These are phyloP conservation scores for Nylanderia fulva DNA, from an alignment of 1,140 invertebrate species.

Conservation along the genomic window DNA sequence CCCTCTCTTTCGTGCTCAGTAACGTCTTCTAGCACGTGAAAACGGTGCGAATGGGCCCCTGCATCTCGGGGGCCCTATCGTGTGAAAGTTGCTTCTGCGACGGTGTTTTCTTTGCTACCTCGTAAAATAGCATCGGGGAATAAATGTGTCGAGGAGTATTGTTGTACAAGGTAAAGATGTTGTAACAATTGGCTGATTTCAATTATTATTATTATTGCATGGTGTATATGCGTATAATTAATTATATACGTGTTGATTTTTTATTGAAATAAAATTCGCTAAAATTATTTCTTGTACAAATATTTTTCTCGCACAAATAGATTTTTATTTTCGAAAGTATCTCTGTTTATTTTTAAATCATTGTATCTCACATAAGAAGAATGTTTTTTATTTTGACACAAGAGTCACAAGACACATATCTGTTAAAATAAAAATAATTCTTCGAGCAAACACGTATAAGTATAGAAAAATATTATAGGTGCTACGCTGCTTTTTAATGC, in stretches of 20 bases:
- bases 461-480: background rate
- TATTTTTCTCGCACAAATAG: background rate
- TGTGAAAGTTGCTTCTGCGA: constrained; percentile 44
- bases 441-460: no score
- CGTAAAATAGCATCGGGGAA: background rate
- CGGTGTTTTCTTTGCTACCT: constrained; percentile 32
- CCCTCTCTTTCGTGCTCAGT: constrained; percentile 29
- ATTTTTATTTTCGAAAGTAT: background rate
- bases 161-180: background rate
- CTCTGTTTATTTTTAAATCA: background rate
- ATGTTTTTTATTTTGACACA: background rate
- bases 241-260: background rate
- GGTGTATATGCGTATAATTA: background rate
- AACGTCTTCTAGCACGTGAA: constrained; percentile 8
- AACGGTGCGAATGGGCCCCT: constrained; percentile 47
- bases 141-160: background rate
- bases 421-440: background rate
- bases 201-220: background rate
- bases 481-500: background rate
- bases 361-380: background rate
- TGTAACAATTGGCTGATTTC: background rate
- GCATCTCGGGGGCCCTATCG: constrained; percentile 7
- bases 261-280: background rate
- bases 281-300: background rate
- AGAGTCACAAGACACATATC: background rate